These are phyloP conservation scores for Tetheella fluctuosa DNA, from an alignment of 2,888 invertebrate genomes.

Conservation along the genomic window DNA sequence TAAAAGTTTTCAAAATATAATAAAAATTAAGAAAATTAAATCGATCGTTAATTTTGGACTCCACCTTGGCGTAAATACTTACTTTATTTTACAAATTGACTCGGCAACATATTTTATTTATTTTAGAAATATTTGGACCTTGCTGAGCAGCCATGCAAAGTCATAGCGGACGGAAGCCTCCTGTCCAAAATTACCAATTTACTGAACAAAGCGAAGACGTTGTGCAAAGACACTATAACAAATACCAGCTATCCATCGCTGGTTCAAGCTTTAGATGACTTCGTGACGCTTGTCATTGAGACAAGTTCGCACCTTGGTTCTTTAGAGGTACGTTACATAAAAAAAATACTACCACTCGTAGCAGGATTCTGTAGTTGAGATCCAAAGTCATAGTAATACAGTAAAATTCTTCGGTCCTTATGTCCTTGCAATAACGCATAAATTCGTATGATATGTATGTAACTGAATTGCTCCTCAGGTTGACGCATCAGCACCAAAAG, in stretches of 20 bases:
- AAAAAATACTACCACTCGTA: too few species aligned
- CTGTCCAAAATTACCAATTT: slow-evolving; percentile 69
- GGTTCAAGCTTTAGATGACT: slow-evolving; percentile 86
- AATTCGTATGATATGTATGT: neutral
- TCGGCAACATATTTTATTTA: slow-evolving; percentile 5
- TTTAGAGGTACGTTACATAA: slow-evolving; percentile 77
- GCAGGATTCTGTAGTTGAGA: too few species aligned
- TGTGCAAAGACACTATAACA: slow-evolving; percentile 86
- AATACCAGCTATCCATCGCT: slow-evolving; percentile 84
- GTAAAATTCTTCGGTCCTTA: too few species aligned
- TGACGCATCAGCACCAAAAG: slow-evolving; percentile 84
- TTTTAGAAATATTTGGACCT: slow-evolving; percentile 74
- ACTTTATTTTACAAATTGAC: neutral
- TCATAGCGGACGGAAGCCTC: slow-evolving; percentile 59
- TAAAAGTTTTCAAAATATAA: too few species aligned
- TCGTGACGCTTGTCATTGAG: slow-evolving; percentile 87
- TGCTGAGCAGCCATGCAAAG: slow-evolving; percentile 54
- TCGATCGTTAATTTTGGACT: neutral
- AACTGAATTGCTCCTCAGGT: slow-evolving; percentile 62
- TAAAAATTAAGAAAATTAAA: too few species aligned
- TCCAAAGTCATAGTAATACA: too few species aligned
- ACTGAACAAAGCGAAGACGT: slow-evolving; percentile 85
- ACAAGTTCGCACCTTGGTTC: slow-evolving; percentile 87
- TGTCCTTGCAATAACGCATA: too few species aligned
- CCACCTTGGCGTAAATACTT: neutral